Evolutionary conservation across 2,888 invertebrate genomes (phyloP).

Genomic region (Druceiella hillmani): DNA sequence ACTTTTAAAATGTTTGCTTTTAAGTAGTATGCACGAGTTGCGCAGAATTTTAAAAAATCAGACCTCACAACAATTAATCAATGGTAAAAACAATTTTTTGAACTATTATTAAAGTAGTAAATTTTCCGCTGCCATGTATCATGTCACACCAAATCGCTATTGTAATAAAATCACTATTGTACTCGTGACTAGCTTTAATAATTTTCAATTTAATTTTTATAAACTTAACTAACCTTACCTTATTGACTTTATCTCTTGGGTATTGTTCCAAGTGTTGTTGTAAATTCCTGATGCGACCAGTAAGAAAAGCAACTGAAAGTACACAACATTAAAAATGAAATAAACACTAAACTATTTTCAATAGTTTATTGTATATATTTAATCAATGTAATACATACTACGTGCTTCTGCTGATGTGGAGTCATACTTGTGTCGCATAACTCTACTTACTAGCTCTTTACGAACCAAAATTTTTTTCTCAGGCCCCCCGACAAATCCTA

Average conservation of each 20-base stretch:
- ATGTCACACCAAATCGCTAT: too few species aligned
- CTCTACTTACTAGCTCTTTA: conserved; percentile 52
- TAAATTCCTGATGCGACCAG: conserved; percentile 64
- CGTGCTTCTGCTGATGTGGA: conserved; percentile 62
- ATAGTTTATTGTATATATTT: neutral
- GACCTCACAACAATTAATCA: too few species aligned
- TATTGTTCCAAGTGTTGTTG: conserved; percentile 57
- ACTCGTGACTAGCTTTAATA: too few species aligned
- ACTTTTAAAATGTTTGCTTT: too few species aligned
- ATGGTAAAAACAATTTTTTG: too few species aligned
- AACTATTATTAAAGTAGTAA: too few species aligned
- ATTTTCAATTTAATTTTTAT: conserved; percentile 1
- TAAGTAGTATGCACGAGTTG: too few species aligned
- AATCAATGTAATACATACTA: conserved; percentile 45
- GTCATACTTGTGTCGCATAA: conserved; percentile 67
- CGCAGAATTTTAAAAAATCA: too few species aligned
- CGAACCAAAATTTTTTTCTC: conserved; percentile 47
- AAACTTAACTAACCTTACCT: conserved; percentile 36
- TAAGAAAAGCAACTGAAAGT: conserved; percentile 69
- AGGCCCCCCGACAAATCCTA: conserved; percentile 59
- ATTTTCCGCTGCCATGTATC: too few species aligned
- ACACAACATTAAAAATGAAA: conserved; percentile 11
- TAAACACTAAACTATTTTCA: neutral
- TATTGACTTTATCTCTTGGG: conserved; percentile 52
- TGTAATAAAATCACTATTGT: too few species aligned